These are phyloP conservation scores for Akabosia matsudoensis DNA, from an alignment of 1,140 invertebrate genomes.

Conservation along the genomic window DNA sequence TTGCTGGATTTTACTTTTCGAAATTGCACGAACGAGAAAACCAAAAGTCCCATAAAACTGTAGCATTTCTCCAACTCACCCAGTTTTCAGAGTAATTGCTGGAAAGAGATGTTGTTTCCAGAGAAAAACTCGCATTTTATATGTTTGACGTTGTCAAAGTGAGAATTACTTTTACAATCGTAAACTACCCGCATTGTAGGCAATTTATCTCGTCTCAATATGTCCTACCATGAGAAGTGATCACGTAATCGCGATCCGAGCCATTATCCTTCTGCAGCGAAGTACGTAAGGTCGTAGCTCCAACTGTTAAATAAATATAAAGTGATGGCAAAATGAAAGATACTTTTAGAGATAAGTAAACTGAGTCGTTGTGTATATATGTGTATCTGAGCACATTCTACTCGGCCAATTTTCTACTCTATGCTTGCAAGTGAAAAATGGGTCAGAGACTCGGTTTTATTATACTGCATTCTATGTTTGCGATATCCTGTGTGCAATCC, in stretches of 20 bases:
- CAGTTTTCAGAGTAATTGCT: background rate
- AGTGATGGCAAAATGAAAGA: background rate
- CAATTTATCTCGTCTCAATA: background rate
- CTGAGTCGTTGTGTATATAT: too few species aligned
- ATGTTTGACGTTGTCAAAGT: background rate
- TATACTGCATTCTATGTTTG: constrained; percentile 17
- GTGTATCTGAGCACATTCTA: background rate
- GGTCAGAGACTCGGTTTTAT: constrained; percentile 17
- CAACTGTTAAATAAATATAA: background rate
- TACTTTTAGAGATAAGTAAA: background rate
- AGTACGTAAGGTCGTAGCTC: background rate
- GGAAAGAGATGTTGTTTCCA: background rate
- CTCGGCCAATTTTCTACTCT: background rate
- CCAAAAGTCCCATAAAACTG: too few species aligned
- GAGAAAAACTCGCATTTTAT: background rate
- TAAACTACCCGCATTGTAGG: background rate
- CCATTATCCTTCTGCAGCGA: background rate
- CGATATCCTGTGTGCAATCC: constrained; percentile 12
- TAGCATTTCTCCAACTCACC: background rate
- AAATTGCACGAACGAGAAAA: too few species aligned
- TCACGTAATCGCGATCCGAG: constrained; percentile 16
- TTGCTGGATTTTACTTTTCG: too few species aligned
- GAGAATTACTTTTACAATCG: background rate
- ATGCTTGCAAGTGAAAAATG: constrained; percentile 17
- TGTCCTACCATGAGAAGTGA: background rate